These are phyloP conservation scores for Belonocnema kinseyi DNA, from an alignment of 1,140 invertebrate genomes.

Conservation along the genomic window DNA sequence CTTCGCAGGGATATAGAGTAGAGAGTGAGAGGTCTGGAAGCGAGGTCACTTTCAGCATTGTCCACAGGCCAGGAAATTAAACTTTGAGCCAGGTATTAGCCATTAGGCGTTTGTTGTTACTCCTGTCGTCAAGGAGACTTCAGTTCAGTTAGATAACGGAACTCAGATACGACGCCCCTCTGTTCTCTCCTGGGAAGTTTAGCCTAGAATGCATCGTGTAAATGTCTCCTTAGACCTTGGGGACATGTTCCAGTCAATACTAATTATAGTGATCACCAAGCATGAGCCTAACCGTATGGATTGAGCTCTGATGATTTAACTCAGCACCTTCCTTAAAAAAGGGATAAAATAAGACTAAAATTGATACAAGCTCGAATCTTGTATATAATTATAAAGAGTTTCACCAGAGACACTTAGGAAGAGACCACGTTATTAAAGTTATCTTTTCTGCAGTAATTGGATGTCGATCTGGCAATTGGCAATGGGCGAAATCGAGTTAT, in stretches of 20 bases:
- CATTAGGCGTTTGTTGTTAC: conserved; percentile 74
- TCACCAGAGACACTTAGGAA: too few relatives aligned
- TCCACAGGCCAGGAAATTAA: conserved; percentile 73
- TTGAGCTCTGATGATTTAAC: conserved; percentile 7
- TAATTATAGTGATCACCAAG: conserved; percentile 43
- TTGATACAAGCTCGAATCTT: too few relatives aligned
- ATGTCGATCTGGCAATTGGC: not conserved
- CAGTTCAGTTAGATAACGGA: conserved; percentile 68
- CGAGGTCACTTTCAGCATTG: conserved; percentile 66
- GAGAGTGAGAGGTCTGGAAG: conserved; percentile 34
- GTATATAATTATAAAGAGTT: too few relatives aligned
- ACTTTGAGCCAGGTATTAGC: conserved; percentile 69
- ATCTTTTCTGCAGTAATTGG: not conserved
- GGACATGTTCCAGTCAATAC: conserved; percentile 58
- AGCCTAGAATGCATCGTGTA: conserved; percentile 64
- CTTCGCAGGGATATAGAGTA: conserved; percentile 10
- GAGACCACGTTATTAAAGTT: not conserved
- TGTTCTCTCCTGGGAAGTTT: conserved; percentile 56
- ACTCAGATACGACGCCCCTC: conserved; percentile 66
- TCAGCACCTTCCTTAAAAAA: too few relatives aligned
- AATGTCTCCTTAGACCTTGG: conserved; percentile 61
- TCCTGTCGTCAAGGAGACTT: conserved; percentile 70
- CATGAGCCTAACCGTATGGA: conserved; percentile 41
- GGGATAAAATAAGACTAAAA: too few relatives aligned
- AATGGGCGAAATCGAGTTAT: conserved; percentile 19